Conservation (phyloP, 2,888 invertebrate genomes). For the Sminthurides aquaticus region DNA sequence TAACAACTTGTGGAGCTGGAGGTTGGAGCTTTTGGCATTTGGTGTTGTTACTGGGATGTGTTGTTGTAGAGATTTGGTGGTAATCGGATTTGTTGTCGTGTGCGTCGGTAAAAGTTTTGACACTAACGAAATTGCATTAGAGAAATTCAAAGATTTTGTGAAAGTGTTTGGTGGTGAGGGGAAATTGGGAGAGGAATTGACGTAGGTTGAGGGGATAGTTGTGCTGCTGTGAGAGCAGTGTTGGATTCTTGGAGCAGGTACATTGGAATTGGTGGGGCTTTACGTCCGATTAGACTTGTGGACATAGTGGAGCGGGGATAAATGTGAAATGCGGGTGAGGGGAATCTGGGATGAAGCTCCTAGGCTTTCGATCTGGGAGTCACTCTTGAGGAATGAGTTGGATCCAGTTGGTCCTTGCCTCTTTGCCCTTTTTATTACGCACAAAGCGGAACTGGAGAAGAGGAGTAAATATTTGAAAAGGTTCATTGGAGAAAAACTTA, state of each 20-base stretch:
- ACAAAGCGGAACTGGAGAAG: neutral
- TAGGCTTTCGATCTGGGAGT: neutral
- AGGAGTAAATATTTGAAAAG: slow-evolving; percentile 6
- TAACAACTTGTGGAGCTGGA: too few relatives aligned
- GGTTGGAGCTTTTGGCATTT: too few relatives aligned
- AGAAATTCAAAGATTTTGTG: neutral
- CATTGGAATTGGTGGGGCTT: too few relatives aligned
- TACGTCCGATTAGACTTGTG: too few relatives aligned
- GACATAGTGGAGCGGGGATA: neutral
- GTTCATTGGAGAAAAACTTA: neutral
- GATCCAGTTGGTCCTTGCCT: neutral
- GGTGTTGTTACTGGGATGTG: too few relatives aligned
- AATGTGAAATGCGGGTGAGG: neutral
- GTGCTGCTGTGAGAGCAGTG: too few relatives aligned
- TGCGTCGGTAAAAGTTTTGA: neutral
- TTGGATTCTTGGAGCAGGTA: too few relatives aligned
- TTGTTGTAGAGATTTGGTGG: neutral
- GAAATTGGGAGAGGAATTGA: too few relatives aligned
- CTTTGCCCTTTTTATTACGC: neutral
- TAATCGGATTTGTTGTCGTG: neutral
- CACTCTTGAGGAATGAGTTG: neutral
- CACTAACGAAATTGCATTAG: neutral
- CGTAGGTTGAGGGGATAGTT: too few relatives aligned
- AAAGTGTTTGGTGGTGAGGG: too few relatives aligned
- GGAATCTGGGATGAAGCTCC: neutral